phyloP scores from a whole-genome alignment of 1,140 invertebrate species.

The Colletes gigas region DNA sequence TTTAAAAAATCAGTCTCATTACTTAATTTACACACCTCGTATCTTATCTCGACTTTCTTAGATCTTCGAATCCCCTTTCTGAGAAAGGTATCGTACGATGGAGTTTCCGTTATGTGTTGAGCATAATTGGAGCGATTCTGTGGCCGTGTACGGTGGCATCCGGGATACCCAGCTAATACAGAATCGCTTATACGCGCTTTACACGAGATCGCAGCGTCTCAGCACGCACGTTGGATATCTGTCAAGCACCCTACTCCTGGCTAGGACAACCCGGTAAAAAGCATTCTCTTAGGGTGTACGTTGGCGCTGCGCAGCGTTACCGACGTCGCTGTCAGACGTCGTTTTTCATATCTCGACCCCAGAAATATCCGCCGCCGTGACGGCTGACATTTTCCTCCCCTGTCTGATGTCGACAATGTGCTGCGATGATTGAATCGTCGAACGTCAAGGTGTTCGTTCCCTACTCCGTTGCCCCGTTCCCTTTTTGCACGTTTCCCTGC shows the following conservation, averaged over 20 bases:
- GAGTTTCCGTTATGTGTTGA: too few relatives aligned
- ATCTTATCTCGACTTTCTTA: too few relatives aligned
- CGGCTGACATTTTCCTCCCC: conserved; percentile 65
- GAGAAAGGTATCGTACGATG: too few relatives aligned
- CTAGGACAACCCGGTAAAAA: conserved; percentile 41
- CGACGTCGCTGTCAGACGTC: conserved; percentile 61
- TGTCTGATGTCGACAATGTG: conserved; percentile 70
- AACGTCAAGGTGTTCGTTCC: conserved; percentile 50
- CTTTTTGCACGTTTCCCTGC: neutral
- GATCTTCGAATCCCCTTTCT: too few relatives aligned
- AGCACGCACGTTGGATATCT: conserved; percentile 53
- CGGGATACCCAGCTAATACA: conserved; percentile 48
- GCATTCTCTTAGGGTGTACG: conserved; percentile 50
- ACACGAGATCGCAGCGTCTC: conserved; percentile 40
- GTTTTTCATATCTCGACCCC: conserved; percentile 72
- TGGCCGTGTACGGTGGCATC: conserved; percentile 4
- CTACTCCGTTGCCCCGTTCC: neutral
- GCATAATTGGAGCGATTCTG: too few relatives aligned
- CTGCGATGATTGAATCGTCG: conserved; percentile 72
- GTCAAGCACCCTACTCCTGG: conserved; percentile 37
- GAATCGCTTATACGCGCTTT: conserved; percentile 49
- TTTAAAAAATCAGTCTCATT: too few relatives aligned
- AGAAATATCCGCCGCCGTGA: conserved; percentile 65
- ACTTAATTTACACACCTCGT: too few relatives aligned
- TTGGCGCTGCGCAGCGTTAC: conserved; percentile 22